Evolutionary conservation across 2,113 vertebrate species (phyloP), one percentile per base, ranked within the genome.

Genomic region (Spilogale gracilis): DNA sequence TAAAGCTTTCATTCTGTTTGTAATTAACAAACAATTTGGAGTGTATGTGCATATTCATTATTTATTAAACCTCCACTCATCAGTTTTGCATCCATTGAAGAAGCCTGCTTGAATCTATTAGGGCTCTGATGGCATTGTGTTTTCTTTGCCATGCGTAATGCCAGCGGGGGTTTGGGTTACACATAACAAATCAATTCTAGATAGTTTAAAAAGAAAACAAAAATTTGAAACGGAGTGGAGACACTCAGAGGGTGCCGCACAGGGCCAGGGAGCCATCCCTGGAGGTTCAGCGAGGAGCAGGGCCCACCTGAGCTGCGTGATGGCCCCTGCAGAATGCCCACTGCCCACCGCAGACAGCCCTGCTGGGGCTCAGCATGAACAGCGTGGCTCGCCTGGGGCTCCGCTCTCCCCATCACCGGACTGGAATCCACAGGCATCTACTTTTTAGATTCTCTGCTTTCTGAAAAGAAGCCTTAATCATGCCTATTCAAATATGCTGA

Each of bases 281-380:
- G 13, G 32, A 50, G 43, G 11, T 0, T 7, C 54, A 4, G 45
- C 38, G 1, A 25, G 32, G 50, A 17, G 12, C 9, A 3, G 1
- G 6, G 4, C 20, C n/a, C 2, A 0, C 0, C 2, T 0, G 6
- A 50, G 27, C 54, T 0, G 14, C 18, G 8, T 23, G 54, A 2
- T 21, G 4, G 4, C 14, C 38, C n/a, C 32, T 20, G 54, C 0
- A 1, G 23, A 45, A 23, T 2, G 3, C 10, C 9, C 1, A 0
- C 17, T 23, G 21, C 32, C 45, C 30, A 38, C 3, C 2, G 9
- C 30, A 11, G 18, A 3, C 1, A 4, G 21, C 6, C 9, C 38
- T 58, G 38, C 9, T 14, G 1, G 25, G 4, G 17, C 56, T 45
- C 27, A 17, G 23, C 7, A 4, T 6, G 14, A 48, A 0, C 12